Conservation (phyloP, 2,797 vertebrate genomes). For the Platalea minor region DNA sequence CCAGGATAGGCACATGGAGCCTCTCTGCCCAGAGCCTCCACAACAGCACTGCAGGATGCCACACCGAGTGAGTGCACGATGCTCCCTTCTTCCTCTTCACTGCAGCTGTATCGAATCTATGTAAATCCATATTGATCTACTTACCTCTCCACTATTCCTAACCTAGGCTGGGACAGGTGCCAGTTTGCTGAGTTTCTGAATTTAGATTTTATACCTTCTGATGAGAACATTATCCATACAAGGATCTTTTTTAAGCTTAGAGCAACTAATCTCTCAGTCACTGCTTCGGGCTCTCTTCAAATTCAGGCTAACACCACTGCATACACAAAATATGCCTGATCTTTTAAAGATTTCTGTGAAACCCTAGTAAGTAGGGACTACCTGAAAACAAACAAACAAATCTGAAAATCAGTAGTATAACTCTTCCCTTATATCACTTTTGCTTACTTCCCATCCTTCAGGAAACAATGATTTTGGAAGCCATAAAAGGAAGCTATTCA, state of each 20-base stretch:
- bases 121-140: background rate
- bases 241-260: background rate
- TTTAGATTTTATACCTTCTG: background rate
- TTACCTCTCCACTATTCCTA: background rate
- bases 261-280: background rate
- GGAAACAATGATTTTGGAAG: background rate
- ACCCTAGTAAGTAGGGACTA: background rate
- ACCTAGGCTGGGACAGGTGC: background rate
- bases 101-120: background rate
- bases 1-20: background rate
- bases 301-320: background rate
- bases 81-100: background rate
- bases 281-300: background rate
- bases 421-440: background rate
- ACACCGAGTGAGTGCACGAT: fast-evolving
- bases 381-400: background rate
- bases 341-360: background rate
- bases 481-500: background rate
- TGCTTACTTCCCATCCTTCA: background rate
- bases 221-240: background rate
- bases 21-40: background rate
- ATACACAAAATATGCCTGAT: background rate
- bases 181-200: background rate
- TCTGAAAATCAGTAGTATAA: background rate
- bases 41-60: background rate